phyloP scores from a whole-genome alignment of 2,113 vertebrate species.

The Cynocephalus volans region DNA sequence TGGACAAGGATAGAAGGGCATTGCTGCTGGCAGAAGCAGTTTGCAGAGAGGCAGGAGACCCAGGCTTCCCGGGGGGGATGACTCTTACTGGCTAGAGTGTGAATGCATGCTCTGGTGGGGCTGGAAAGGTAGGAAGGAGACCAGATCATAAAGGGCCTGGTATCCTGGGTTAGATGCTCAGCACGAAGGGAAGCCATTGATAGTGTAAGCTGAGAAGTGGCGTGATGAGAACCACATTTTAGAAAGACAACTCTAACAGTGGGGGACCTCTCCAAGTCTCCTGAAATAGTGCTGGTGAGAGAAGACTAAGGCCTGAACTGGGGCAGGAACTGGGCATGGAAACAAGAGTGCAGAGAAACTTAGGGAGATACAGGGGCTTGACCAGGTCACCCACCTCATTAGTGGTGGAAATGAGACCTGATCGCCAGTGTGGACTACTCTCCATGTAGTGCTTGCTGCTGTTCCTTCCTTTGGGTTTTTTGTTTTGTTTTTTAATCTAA shows the following conservation, averaged over 20 bases:
- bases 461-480: background rate
- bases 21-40: background rate
- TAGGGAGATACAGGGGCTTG: background rate
- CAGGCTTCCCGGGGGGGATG: too few species aligned
- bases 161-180: background rate
- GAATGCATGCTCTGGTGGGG: background rate
- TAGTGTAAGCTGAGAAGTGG: background rate
- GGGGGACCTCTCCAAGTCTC: background rate
- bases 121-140: background rate
- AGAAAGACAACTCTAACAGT: background rate
- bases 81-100: too few species aligned
- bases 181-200: background rate
- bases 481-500: background rate
- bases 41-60: background rate
- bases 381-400: background rate
- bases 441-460: too few species aligned
- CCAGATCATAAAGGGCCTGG: background rate
- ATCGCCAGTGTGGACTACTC: background rate
- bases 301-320: background rate
- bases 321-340: background rate
- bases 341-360: background rate
- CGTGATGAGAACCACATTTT: background rate
- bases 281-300: background rate
- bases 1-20: background rate
- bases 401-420: accelerated